These are phyloP conservation scores for Mustela lutreola DNA, from an alignment of 2,113 vertebrate species.

Conservation along the genomic window DNA sequence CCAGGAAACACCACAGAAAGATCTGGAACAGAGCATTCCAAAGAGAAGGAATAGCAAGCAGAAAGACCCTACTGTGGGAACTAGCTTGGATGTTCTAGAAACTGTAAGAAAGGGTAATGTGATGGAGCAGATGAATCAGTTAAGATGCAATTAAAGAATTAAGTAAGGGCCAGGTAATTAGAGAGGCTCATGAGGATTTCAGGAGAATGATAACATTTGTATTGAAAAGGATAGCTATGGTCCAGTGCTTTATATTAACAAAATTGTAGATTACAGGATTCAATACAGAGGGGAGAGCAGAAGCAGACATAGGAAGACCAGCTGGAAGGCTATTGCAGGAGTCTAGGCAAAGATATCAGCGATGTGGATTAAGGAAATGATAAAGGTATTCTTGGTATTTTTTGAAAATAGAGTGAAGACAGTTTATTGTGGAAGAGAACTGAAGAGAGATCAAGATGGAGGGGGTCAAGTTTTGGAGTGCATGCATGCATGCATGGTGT, in stretches of 20 bases:
- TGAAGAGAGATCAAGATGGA: background rate
- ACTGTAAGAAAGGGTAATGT: background rate
- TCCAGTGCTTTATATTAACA: background rate
- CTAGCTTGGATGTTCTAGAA: background rate
- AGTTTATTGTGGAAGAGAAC: background rate
- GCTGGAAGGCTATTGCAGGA: background rate
- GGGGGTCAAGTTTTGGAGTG: background rate
- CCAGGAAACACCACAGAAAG: background rate
- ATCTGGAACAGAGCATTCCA: background rate
- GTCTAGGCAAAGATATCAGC: background rate
- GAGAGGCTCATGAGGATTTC: background rate
- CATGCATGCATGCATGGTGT: background rate
- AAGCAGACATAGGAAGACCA: background rate
- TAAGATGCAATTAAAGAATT: background rate
- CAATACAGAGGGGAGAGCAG: background rate
- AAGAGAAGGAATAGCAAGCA: background rate
- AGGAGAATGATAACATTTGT: background rate
- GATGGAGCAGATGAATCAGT: background rate
- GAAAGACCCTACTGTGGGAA: background rate
- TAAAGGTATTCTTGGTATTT: background rate
- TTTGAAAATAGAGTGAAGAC: background rate
- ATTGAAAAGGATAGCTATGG: background rate
- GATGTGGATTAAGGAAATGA: background rate
- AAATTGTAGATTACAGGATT: background rate
- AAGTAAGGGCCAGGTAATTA: background rate